Base-by-base conservation (phyloP, 2,888 invertebrate species). In the Neocrepidodera transversa region DNA sequence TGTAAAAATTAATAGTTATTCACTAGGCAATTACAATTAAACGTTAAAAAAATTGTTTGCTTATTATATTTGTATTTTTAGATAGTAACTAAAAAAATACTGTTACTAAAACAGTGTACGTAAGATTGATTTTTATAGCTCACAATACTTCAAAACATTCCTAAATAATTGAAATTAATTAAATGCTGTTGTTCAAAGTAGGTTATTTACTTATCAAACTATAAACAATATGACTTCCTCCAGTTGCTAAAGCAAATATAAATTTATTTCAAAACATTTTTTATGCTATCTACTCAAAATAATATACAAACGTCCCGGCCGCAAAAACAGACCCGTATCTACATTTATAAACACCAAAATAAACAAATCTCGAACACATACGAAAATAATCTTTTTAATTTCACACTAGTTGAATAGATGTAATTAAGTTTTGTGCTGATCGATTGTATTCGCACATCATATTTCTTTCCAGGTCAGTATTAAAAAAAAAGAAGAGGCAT, bases 271-370 rank as follows among this genome's bases (percentile, higher is more conserved):
- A 53, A 60, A 62, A 62, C 59, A 58, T 60, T 60, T 60, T 60
- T 54, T 52, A 62, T 53, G 58, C 53, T 60, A 58, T 60, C 55
- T 65, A 48, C 58, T 62, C 58, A 48, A 65, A 65, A 65, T 65
- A 65, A 65, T 65, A 64, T 56, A 64, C 61, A 59, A 59, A 61
- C 61, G 58, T 62, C 52, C 52, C 52, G 58, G 58, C 58, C 58
- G 62, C 58, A 49, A 55, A n/a, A 58, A 62, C 62, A 62, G 60
- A 60, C 57, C 54, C 62, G 57, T 55, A 64, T 58, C 62, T 48
- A 60, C 55, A 58, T 60, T 60, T 65, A 62, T 65, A 62, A 65
- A 65, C 60, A 65, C 48, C 62, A 62, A 65, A 65, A 65, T 65
- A 65, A 65, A 65, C 62, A 56, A 62, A 56, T 56, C 60, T 54